Conservation (phyloP, 2,113 vertebrate genomes). For the Nanorana parkeri region DNA sequence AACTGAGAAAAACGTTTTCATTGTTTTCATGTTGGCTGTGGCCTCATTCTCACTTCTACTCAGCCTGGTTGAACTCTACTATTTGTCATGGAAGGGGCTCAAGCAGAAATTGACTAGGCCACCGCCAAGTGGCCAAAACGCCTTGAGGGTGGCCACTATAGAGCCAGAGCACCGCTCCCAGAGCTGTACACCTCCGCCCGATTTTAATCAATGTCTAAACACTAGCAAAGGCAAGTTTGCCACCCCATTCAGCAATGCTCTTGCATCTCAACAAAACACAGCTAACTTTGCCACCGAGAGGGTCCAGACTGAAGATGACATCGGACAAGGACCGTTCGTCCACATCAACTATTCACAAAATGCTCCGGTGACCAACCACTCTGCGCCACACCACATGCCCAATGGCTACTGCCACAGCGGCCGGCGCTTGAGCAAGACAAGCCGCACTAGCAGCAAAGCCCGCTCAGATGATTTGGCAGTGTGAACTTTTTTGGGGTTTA, state of each 20-base stretch:
- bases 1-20: conserved; percentile 97
- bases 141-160: conserved; percentile 15
- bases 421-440: conserved; percentile 86
- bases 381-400: conserved; percentile 61
- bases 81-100: conserved; percentile 88
- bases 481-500: conserved; percentile 63
- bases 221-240: conserved; percentile 73
- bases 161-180: conserved; percentile 67
- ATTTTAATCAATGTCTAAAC: conserved; percentile 86
- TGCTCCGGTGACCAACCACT: conserved; percentile 67
- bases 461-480: conserved; percentile 89
- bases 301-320: conserved; percentile 75
- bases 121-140: conserved; percentile 51
- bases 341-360: conserved; percentile 77
- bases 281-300: conserved; percentile 86
- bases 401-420: conserved; percentile 80
- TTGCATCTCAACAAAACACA: conserved; percentile 90
- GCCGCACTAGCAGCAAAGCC: conserved; percentile 83
- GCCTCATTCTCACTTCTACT: conserved; percentile 88
- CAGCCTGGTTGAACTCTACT: conserved; percentile 89
- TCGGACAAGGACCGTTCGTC: conserved; percentile 75
- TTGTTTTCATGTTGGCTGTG: conserved; percentile 95
- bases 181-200: conserved; percentile 86
- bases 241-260: conserved; percentile 83
- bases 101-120: conserved; percentile 62